These are phyloP conservation scores for Dryobota labecula DNA, from an alignment of 2,888 invertebrate species.

Conservation along the genomic window DNA sequence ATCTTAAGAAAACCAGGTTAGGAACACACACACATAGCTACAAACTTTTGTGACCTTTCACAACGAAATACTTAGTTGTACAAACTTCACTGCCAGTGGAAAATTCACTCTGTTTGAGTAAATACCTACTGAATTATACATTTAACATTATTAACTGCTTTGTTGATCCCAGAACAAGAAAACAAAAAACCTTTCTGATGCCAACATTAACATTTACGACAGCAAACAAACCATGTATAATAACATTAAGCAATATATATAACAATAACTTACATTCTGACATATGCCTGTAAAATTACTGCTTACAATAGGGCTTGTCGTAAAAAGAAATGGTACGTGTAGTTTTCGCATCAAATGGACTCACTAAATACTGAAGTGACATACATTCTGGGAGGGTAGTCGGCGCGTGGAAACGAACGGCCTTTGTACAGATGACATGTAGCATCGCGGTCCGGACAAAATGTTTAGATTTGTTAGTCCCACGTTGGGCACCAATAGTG, in stretches of 20 bases:
- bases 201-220: constrained; percentile 28
- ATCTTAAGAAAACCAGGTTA: constrained; percentile 30
- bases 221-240: constrained; percentile 27
- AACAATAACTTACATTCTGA: constrained; percentile 25
- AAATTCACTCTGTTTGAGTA: constrained; percentile 6
- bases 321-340: constrained; percentile 50
- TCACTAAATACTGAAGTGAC: constrained; percentile 50
- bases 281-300: constrained; percentile 18
- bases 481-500: constrained; percentile 41
- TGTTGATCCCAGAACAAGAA: constrained; percentile 26
- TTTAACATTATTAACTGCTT: constrained; percentile 15
- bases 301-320: constrained; percentile 30
- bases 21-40: constrained; percentile 13
- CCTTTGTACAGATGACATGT: constrained; percentile 38
- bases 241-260: constrained; percentile 37
- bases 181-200: constrained; percentile 22
- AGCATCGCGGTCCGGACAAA: constrained; percentile 24
- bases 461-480: constrained; percentile 34
- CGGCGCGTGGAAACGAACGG: constrained; percentile 30
- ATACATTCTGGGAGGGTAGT: constrained; percentile 34
- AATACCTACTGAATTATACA: constrained; percentile 24
- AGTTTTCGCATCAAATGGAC: constrained; percentile 46
- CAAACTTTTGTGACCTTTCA: constrained; percentile 13
- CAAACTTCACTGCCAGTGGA: constrained; percentile 1
- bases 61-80: constrained; percentile 3